Base-by-base conservation (phyloP, 2,888 invertebrate genomes). In the Oligia strigilis region DNA sequence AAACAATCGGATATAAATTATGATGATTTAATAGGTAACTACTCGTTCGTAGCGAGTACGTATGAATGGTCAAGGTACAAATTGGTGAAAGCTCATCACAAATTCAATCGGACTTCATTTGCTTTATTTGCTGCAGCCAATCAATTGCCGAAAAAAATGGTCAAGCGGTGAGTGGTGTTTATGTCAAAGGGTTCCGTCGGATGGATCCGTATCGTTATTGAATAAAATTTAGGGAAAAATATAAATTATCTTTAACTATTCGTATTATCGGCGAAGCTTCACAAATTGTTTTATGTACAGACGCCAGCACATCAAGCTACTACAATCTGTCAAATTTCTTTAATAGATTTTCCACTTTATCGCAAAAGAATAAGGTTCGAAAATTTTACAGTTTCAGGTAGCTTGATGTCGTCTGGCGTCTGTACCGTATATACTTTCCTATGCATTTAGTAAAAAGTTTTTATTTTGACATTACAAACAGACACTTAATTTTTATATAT, bases 81-180 rank as follows among this genome's bases (percentile, higher is more conserved):
- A 95, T 94, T 94, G 94, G 91, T 86, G 92, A 93, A 92, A 94
- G 93, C 96, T 95, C 95, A 96, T 96, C 95, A 94, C 94, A 94
- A 94, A 96, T 96, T 96, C 95, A 94, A 96, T 96, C 91, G 89
- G 84, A 88, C 90, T 94, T 95, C 94, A 95, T 96, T 95, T 95
- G 93, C 91, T 96, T 94, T 96, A 94, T 96, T 96, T 95, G 93
- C 91, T 78, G 84, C 92, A 93, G 93, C 94, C 96, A 96, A 96
- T 96, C 95, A 95, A 95, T 95, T 94, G 95, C 91, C 94, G 93
- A 95, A 96, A 95, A 95, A 95, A 93, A 90, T 89, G 80, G 90
- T 81, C 81, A 90, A 90, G 83, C 75, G 52, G 70, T 71, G 85
- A 83, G 52, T 52, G 60, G 23, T 60, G 40, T 58, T 65, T 46